Base-by-base conservation (phyloP, 2,797 vertebrate genomes). In the Poeciliopsis infans region DNA sequence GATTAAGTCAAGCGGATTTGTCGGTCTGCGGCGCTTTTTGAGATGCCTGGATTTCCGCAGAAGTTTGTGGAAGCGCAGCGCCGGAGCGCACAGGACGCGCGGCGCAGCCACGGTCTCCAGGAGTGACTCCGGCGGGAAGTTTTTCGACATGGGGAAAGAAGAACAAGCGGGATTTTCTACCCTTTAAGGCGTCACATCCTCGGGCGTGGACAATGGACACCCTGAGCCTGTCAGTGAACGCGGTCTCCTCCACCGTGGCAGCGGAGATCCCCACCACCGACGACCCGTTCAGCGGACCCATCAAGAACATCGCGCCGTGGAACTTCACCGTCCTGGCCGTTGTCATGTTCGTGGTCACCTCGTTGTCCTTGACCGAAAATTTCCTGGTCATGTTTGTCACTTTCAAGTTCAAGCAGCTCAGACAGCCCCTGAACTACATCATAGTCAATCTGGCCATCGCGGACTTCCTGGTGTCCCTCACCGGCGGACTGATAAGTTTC, bases 341-440 rank as follows among this genome's bases (percentile, higher is more conserved):
- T 39, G 83, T 97, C 25, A 97, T 98, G 97, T 92, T 97, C 64
- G 82, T 96, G 79, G 96, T 98, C 87, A 97, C 97, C 1, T 94
- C 91, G 28, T 76, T 98, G 83, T 97, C 97, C 0, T 93, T 98
- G 57, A 90, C 91, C 59, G 97, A 98, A 78, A 98, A 98, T 83
- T 96, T 97, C 90, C 91, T 96, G n/a, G 97, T 98, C 33, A 97
- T 98, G 93, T 91, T 97, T 23, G 96, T 97, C 77, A 98, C 97
- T 18, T 94, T 95, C 43, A 97, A 94, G 72, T 98, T 95, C 92
- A 97, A 96, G 74, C 96, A 98, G 71, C 91, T 98, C 83, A 91
- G 97, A 74, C 96, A 97, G 82, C 97, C 97, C 13, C 86, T 98
- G 72, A 98, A 98, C 87, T 98, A 97, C 25, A 96, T 97, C 49